Evolutionary conservation across 1,140 invertebrate species (phyloP).

Genomic region (Macrobrachium nipponense): DNA sequence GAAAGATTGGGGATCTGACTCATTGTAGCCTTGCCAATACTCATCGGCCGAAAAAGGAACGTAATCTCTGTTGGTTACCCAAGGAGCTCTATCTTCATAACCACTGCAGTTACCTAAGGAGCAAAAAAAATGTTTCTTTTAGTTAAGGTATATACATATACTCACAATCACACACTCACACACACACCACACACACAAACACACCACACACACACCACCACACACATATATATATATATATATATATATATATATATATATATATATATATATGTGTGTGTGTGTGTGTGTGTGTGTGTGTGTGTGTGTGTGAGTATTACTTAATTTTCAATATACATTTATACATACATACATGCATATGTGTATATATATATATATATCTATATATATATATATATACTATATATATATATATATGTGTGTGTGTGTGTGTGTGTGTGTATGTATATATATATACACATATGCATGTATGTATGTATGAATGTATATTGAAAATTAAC

Average conservation of each 20-base stretch:
- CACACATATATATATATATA: no score
- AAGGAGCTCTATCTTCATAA: conserved; percentile 36
- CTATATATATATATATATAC: neutral
- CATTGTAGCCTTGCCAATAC: conserved; percentile 25
- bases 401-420: conserved; percentile 9
- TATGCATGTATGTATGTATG: neutral
- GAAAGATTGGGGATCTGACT: neutral
- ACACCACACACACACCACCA: no score
- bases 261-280: conserved; percentile 34
- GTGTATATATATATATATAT: neutral
- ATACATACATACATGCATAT: neutral
- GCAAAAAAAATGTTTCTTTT: neutral
- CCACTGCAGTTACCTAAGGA: conserved; percentile 32
- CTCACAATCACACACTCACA: no score
- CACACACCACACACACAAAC: no score
- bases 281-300: neutral
- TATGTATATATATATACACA: neutral
- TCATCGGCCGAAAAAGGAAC: conserved; percentile 42
- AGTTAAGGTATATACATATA: no score
- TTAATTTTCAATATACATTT: neutral
- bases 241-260: conserved; percentile 17
- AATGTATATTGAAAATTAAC: neutral
- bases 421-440: neutral
- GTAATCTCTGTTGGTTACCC: conserved; percentile 50
- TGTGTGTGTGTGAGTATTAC: neutral